These are phyloP conservation scores for Caenorhabditis sinica DNA, from an alignment of 2,888 invertebrate species.

Conservation along the genomic window DNA sequence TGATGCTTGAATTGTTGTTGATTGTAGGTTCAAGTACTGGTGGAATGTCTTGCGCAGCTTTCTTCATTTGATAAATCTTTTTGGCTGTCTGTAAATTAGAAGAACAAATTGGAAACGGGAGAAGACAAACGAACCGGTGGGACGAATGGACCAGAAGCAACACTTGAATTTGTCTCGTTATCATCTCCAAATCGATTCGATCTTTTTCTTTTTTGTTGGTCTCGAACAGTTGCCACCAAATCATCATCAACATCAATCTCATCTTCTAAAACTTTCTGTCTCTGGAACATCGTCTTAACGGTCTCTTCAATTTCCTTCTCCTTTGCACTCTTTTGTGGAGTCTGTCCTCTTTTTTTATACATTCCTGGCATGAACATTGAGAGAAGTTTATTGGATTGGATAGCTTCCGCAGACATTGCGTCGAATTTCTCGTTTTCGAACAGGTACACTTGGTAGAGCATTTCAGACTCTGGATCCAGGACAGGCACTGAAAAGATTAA, in stretches of 20 bases:
- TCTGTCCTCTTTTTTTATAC: neutral
- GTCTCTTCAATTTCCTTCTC: slow-evolving; percentile 42
- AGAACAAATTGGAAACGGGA: neutral
- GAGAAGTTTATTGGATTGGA: slow-evolving; percentile 53
- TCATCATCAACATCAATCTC: neutral
- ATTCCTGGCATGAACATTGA: slow-evolving; percentile 31
- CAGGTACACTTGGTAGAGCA: slow-evolving; percentile 53
- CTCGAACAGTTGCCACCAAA: slow-evolving; percentile 4
- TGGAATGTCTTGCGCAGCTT: neutral
- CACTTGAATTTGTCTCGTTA: neutral
- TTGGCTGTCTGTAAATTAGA: slow-evolving; percentile 22
- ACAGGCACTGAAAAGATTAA: slow-evolving; percentile 37
- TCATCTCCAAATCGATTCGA: neutral
- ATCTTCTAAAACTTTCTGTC: slow-evolving; percentile 3
- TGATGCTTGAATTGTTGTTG: slow-evolving; percentile 15
- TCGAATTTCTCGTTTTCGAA: slow-evolving; percentile 38
- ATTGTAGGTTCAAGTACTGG: neutral
- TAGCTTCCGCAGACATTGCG: slow-evolving; percentile 37
- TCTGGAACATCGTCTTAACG: slow-evolving; percentile 42
- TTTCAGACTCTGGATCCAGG: slow-evolving; percentile 51
- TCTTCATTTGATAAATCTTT: slow-evolving; percentile 12
- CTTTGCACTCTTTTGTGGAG: slow-evolving; percentile 22
- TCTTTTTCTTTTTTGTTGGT: neutral
- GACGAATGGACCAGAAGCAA: slow-evolving; percentile 1
- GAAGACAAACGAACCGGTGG: slow-evolving; percentile 13